These are phyloP conservation scores for Hybos culiciformis DNA, from an alignment of 2,888 invertebrate genomes.

Conservation along the genomic window DNA sequence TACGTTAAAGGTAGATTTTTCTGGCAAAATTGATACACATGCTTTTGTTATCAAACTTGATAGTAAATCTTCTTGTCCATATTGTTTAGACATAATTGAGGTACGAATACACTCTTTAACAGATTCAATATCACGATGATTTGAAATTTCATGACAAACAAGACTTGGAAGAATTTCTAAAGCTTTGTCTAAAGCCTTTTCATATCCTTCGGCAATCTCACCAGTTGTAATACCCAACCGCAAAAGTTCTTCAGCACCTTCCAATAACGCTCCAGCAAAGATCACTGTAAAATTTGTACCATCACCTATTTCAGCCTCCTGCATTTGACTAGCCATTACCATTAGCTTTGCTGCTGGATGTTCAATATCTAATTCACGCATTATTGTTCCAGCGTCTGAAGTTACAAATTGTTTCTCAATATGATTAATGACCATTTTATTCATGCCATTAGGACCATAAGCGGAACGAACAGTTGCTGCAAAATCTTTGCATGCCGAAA, in stretches of 20 bases:
- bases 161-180: constrained; percentile 78
- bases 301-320: constrained; percentile 96
- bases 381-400: constrained; percentile 97
- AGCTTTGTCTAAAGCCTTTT: constrained; percentile 76
- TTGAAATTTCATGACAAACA: constrained; percentile 62
- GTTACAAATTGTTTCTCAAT: constrained; percentile 97
- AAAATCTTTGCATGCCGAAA: constrained; percentile 91
- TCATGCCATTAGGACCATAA: constrained; percentile 97
- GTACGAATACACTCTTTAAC: constrained; percentile 63
- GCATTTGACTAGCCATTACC: constrained; percentile 94
- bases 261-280: constrained; percentile 81
- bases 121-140: constrained; percentile 47
- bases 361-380: constrained; percentile 89
- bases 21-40: constrained; percentile 76
- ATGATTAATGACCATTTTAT: constrained; percentile 99
- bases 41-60: constrained; percentile 74
- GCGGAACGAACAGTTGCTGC: constrained; percentile 86
- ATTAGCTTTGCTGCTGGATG: constrained; percentile 97
- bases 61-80: constrained; percentile 90
- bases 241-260: constrained; percentile 82
- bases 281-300: constrained; percentile 98
- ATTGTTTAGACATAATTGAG: constrained; percentile 93
- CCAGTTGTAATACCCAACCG: constrained; percentile 91
- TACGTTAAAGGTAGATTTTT: constrained; percentile 84
- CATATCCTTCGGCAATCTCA: constrained; percentile 93